These are phyloP conservation scores for Pempheris klunzingeri DNA, from an alignment of 2,797 vertebrate species.

Conservation along the genomic window DNA sequence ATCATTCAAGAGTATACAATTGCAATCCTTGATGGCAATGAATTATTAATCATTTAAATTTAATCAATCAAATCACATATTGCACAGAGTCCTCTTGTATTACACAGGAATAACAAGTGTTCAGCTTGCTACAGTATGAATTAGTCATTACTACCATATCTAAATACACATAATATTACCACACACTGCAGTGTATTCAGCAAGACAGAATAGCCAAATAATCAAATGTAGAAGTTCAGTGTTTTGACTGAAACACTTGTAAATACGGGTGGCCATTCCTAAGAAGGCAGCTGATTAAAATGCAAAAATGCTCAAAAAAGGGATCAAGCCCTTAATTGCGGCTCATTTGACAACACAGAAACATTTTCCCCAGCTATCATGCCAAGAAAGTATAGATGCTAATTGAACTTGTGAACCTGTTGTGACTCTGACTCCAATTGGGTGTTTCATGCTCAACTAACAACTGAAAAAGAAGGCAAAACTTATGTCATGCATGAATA, in stretches of 20 bases:
- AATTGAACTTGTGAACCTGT: neutral
- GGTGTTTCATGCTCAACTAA: conserved; percentile 7
- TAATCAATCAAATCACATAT: conserved; percentile 36
- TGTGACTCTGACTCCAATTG: neutral
- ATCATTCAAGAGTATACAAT: conserved; percentile 25
- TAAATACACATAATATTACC: conserved; percentile 36
- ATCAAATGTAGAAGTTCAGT: neutral
- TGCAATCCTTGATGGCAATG: conserved; percentile 28
- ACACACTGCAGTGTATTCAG: conserved; percentile 5
- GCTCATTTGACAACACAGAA: neutral
- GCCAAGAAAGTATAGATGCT: neutral
- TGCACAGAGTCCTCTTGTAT: conserved; percentile 25
- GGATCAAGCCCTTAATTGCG: neutral
- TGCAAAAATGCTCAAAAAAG: conserved; percentile 5
- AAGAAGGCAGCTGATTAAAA: no score
- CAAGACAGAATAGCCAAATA: neutral
- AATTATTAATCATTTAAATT: conserved; percentile 48
- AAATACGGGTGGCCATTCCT: no score
- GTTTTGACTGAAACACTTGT: conserved; percentile 7
- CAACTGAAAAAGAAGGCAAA: conserved; percentile 15
- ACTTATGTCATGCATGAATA: conserved; percentile 39
- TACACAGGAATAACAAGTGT: conserved; percentile 30
- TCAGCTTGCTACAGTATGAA: conserved; percentile 27
- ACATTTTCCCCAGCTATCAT: neutral
- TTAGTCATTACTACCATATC: conserved; percentile 27